phyloP scores from a whole-genome alignment of 2,888 invertebrate genomes.

The Cantharis lateralis region DNA sequence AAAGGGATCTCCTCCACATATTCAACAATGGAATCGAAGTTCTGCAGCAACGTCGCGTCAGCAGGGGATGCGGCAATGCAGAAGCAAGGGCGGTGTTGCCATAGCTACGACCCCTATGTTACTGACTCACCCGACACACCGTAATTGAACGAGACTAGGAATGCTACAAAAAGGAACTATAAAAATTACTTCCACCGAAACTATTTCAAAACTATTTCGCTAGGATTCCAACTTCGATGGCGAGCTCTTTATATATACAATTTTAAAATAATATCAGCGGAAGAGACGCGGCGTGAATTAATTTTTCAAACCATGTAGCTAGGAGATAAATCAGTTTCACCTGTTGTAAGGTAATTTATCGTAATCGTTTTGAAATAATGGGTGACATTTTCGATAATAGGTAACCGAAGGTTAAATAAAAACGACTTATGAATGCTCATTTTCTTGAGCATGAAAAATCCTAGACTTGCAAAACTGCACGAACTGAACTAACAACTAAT shows the following conservation, averaged over 20 bases:
- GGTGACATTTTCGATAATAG: neutral
- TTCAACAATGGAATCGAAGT: slow-evolving; percentile 21
- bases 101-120: slow-evolving; percentile 33
- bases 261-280: neutral
- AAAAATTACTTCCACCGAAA: slow-evolving; percentile 24
- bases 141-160: slow-evolving; percentile 36
- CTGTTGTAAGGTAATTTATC: neutral
- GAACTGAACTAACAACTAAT: neutral
- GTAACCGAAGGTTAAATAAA: neutral
- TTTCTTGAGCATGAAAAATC: neutral
- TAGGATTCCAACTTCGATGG: neutral
- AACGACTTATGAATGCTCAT: neutral
- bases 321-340: neutral
- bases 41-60: slow-evolving; percentile 26
- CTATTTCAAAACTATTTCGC: slow-evolving; percentile 32
- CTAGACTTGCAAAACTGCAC: neutral
- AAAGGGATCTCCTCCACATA: slow-evolving; percentile 12
- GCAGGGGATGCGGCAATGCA: slow-evolving; percentile 26
- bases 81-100: slow-evolving; percentile 33
- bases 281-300: neutral
- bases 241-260: neutral
- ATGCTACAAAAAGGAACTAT: slow-evolving; percentile 22
- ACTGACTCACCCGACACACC: slow-evolving; percentile 35
- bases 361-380: neutral
- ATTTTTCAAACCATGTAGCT: neutral